These are phyloP conservation scores for Fratercula arctica DNA, from an alignment of 2,797 vertebrate genomes.

Conservation along the genomic window DNA sequence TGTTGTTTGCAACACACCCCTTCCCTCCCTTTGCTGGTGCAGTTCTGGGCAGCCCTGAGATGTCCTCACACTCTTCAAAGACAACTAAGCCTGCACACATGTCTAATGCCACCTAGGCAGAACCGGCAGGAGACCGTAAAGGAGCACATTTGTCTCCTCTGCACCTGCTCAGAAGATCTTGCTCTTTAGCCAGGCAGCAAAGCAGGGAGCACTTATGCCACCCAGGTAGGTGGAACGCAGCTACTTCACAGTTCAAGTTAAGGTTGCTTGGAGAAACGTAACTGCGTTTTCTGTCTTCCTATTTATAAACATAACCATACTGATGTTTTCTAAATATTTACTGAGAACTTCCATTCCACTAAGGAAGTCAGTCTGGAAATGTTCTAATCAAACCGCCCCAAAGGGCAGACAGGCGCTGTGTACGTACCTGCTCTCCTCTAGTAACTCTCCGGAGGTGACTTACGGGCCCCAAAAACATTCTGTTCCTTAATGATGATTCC, in stretches of 20 bases:
- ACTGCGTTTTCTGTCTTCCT: neutral
- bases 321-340: constrained; percentile 33
- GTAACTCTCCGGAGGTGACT: neutral
- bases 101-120: neutral
- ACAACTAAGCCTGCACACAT: neutral
- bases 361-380: neutral
- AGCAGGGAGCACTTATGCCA: neutral
- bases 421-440: neutral
- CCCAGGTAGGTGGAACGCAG: neutral
- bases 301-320: neutral
- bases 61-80: neutral
- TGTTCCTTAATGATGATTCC: neutral
- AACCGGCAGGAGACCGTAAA: neutral
- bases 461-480: neutral
- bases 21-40: neutral
- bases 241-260: neutral
- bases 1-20: neutral
- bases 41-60: neutral
- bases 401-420: neutral
- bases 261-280: neutral
- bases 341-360: neutral
- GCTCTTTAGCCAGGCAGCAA: neutral
- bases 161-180: neutral
- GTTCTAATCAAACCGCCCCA: neutral
- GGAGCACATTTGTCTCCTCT: neutral